These are phyloP conservation scores for Leucophenga montana DNA, from an alignment of 2,888 invertebrate genomes.

Conservation along the genomic window DNA sequence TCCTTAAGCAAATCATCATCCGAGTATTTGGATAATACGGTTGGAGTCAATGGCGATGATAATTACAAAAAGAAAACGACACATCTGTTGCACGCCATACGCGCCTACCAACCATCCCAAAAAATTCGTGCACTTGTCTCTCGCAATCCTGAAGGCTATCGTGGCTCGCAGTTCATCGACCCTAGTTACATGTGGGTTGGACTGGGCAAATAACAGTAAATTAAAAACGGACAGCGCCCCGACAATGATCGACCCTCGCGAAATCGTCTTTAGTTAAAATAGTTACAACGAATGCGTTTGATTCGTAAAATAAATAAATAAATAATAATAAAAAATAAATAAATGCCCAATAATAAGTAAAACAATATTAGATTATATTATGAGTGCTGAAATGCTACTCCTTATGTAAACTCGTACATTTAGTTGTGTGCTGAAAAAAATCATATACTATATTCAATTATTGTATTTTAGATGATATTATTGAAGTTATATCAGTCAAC, in stretches of 20 bases:
- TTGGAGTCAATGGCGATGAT: slow-evolving; percentile 32
- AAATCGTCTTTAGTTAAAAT: not conserved
- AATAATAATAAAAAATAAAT: too few species aligned
- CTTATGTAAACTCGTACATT: not conserved
- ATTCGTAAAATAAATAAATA: not conserved
- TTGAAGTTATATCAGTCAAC: not conserved
- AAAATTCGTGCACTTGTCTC: slow-evolving; percentile 77
- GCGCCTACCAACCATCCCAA: slow-evolving; percentile 74
- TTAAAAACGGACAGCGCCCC: not conserved
- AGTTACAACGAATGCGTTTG: slow-evolving; percentile 44
- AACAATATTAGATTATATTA: too few species aligned
- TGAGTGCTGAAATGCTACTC: too few species aligned
- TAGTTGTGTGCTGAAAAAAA: slow-evolving; percentile 10
- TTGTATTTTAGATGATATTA: not conserved
- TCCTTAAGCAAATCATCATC: slow-evolving; percentile 43
- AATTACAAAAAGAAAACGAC: slow-evolving; percentile 56
- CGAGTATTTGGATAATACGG: slow-evolving; percentile 46
- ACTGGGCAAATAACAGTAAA: slow-evolving; percentile 74
- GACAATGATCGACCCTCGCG: not conserved
- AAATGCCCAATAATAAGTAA: not conserved
- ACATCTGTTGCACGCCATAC: slow-evolving; percentile 72
- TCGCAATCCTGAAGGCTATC: slow-evolving; percentile 75
- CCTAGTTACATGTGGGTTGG: slow-evolving; percentile 80
- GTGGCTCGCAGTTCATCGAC: slow-evolving; percentile 78
- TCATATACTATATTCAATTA: not conserved